Base-by-base conservation (phyloP, 2,113 vertebrate genomes). In the Charina bottae region DNA sequence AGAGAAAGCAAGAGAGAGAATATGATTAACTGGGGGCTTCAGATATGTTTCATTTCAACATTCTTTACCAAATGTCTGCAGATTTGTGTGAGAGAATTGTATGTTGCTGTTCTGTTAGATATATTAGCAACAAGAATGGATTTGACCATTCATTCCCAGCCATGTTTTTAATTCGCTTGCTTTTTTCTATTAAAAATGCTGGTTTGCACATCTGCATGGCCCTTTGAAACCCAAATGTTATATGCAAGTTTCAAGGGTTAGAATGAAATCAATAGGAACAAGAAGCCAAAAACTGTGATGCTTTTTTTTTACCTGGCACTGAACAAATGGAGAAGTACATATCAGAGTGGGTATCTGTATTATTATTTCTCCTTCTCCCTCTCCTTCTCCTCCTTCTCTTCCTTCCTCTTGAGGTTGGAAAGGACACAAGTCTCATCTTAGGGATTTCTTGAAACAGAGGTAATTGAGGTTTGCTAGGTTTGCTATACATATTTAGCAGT, bases 91-190 rank as follows among this genome's bases (percentile, higher is more conserved):
- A 28, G 92, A 37, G 0, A 93, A 83, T 15, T 94, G 83, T 54
- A 24, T 28, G 33, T 87, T 90, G 90, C 42, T 92, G 93, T 94
- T 62, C 59, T 72, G 11, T 54, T 83, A 49, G 89, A 46, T 28
- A 1, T 68, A 21, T 2, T 94, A 90, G 68, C 83, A 94, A 83
- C 10, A 59, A 62, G 89, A 92, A 85, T 91, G 68, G 49, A 68
- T 62, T 94, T 42, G 78, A 21, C 93, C 83, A 53, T 93, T 83
- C 4, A 90, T 91, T 85, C 94, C 93, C 68, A 58, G 68, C 89
- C 90, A 26, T 92, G 91, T 92, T 96, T 95, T 91, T 93, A 83
- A 93, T 95, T 95, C 92, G 54, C 28, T 60, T 83, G 53, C 8
- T 28, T 56, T 42, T 42, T 90, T 24, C 10, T 12, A 3, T 42